Percentiles rank a stretch among this genome's conserved stretches.
Evolutionary conservation across 2,888 invertebrate species (phyloP).

Genomic region (Calephelis perditalis): DNA sequence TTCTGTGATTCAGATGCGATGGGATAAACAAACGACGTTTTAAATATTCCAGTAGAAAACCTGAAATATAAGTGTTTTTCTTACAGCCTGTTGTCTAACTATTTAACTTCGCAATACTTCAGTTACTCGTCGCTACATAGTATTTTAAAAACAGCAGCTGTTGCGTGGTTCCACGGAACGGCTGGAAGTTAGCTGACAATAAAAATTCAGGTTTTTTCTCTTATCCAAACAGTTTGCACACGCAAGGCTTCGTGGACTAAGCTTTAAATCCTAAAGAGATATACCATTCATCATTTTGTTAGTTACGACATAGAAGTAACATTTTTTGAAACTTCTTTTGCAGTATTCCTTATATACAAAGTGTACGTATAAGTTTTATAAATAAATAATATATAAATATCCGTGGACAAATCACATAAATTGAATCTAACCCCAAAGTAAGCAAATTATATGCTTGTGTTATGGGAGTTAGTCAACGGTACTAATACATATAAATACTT

Average conservation of each 20-base stretch:
- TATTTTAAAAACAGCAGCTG: constrained; percentile 60
- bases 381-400: not conserved
- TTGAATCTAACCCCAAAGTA: too few relatives aligned
- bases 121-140: constrained; percentile 39
- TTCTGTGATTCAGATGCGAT: too few relatives aligned
- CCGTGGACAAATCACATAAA: too few relatives aligned
- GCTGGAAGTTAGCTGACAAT: constrained; percentile 65
- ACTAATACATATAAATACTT: too few relatives aligned
- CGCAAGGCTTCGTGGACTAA: constrained; percentile 61
- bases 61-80: too few relatives aligned
- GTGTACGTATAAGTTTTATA: not conserved
- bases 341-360: constrained; percentile 12
- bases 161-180: constrained; percentile 69
- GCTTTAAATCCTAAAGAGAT: constrained; percentile 45
- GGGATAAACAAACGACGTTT: too few relatives aligned
- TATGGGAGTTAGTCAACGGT: too few relatives aligned
- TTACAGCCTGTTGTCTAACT: too few relatives aligned
- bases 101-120: not conserved
- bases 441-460: too few relatives aligned
- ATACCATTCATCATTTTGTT: constrained; percentile 54
- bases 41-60: too few relatives aligned
- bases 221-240: constrained; percentile 63
- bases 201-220: constrained; percentile 61
- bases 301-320: constrained; percentile 40
- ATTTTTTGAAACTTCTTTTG: constrained; percentile 20